Evolutionary conservation across 1,140 invertebrate species (phyloP).

Genomic region (Neuroterus valhalla): DNA sequence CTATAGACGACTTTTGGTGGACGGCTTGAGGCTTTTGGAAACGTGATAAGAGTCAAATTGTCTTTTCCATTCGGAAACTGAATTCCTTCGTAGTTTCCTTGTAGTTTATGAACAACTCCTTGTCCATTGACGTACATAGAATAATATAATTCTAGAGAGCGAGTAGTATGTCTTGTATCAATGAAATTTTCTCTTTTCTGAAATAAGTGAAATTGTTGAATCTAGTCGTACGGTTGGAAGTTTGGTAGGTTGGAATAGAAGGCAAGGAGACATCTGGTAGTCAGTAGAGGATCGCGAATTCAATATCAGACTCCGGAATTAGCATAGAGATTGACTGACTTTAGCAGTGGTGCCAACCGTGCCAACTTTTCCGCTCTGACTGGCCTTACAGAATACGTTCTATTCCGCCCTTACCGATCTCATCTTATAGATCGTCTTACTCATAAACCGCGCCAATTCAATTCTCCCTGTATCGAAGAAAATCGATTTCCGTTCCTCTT

Average conservation of each 20-base stretch:
- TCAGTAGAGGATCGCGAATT: constrained; percentile 54
- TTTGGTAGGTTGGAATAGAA: no score
- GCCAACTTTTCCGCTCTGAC: constrained; percentile 1
- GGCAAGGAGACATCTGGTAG: constrained; percentile 50
- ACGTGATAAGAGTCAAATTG: no score
- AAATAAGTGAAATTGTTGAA: not conserved
- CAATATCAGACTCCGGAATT: constrained; percentile 60
- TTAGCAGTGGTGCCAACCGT: constrained; percentile 23
- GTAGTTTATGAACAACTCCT: no score
- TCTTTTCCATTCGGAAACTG: no score
- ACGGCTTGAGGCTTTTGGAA: no score
- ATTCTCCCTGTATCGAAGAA: constrained; percentile 45
- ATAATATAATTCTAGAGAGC: no score
- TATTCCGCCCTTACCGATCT: constrained; percentile 19
- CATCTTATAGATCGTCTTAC: constrained; percentile 32
- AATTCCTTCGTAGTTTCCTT: no score
- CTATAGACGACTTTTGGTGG: no score
- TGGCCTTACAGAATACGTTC: constrained; percentile 32
- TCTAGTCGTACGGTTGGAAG: not conserved
- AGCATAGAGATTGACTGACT: constrained; percentile 60
- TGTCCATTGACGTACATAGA: no score
- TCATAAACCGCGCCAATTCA: constrained; percentile 49
- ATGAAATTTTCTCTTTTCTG: not conserved
- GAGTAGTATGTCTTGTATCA: no score
- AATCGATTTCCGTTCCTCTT: constrained; percentile 7